Conservation (phyloP, 2,113 vertebrate genomes). For the Plecturocebus donacophilus region DNA sequence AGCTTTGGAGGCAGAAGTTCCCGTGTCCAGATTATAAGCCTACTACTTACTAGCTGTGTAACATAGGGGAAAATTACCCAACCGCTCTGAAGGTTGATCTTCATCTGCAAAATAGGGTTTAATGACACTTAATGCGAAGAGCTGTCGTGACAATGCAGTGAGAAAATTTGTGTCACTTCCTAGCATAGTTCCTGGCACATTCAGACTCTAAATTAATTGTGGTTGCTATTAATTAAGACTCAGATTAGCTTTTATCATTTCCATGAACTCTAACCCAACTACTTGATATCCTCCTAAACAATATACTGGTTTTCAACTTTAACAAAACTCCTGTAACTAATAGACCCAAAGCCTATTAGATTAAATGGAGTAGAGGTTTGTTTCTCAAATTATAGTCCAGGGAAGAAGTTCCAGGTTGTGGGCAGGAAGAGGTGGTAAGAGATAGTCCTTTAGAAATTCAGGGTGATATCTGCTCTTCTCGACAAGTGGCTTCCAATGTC, state of each 20-base stretch:
- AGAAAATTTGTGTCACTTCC: background rate
- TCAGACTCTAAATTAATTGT: background rate
- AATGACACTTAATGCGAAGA: background rate
- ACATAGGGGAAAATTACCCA: background rate
- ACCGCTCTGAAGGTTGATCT: background rate
- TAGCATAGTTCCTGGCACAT: background rate
- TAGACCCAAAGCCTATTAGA: background rate
- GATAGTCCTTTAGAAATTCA: background rate
- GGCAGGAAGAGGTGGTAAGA: background rate
- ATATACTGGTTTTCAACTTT: background rate
- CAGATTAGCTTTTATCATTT: constrained; percentile 7
- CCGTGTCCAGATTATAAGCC: background rate
- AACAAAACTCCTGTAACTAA: background rate
- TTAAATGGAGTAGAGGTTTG: background rate
- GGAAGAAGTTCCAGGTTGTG: background rate
- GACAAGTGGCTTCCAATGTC: accelerated
- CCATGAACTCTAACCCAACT: background rate
- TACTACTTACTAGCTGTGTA: background rate
- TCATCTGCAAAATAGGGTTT: background rate
- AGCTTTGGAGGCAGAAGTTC: background rate
- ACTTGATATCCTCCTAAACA: background rate
- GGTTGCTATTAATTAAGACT: background rate
- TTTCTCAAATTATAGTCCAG: background rate
- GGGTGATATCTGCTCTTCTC: background rate
- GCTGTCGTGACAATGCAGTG: background rate